Evolutionary conservation across 2,888 invertebrate species (phyloP).

Genomic region (Chelonus formosanus): DNA sequence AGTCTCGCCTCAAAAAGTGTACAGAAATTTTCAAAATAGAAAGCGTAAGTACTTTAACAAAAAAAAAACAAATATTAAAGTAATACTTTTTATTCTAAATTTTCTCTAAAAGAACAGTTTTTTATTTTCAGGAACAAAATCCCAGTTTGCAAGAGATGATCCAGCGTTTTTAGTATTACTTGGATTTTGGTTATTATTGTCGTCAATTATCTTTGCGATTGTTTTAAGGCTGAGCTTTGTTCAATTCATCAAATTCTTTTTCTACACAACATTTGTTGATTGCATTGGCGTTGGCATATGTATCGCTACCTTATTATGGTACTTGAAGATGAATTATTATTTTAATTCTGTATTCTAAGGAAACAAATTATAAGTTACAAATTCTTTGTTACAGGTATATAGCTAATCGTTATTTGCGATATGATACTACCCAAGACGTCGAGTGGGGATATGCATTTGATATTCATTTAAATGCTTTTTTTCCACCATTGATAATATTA

Average conservation of each 20-base stretch:
- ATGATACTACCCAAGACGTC: conserved; percentile 78
- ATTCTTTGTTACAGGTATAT: conserved; percentile 73
- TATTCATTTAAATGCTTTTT: conserved; percentile 98
- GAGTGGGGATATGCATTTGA: conserved; percentile 99
- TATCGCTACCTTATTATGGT: conserved; percentile 91
- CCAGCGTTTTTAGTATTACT: conserved; percentile 96
- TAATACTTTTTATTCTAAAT: too few species aligned
- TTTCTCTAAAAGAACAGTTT: too few species aligned
- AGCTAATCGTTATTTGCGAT: conserved; percentile 80
- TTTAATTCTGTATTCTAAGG: not conserved
- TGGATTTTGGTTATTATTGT: conserved; percentile 84
- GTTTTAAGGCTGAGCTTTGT: conserved; percentile 76
- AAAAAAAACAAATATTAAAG: too few species aligned
- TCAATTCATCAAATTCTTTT: conserved; percentile 81
- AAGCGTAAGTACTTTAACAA: conserved; percentile 78
- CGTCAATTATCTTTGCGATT: conserved; percentile 88
- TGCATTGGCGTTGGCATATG: conserved; percentile 89
- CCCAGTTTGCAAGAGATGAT: conserved; percentile 98
- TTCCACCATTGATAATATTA: conserved; percentile 92
- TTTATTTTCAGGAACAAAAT: conserved; percentile 84
- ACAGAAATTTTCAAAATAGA: conserved; percentile 95
- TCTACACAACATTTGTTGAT: conserved; percentile 94
- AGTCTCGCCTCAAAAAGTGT: conserved; percentile 94
- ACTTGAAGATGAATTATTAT: conserved; percentile 49
- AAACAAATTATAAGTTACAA: not conserved